Base-by-base conservation (phyloP, 2,113 vertebrate species). In the Blennius ocellaris region DNA sequence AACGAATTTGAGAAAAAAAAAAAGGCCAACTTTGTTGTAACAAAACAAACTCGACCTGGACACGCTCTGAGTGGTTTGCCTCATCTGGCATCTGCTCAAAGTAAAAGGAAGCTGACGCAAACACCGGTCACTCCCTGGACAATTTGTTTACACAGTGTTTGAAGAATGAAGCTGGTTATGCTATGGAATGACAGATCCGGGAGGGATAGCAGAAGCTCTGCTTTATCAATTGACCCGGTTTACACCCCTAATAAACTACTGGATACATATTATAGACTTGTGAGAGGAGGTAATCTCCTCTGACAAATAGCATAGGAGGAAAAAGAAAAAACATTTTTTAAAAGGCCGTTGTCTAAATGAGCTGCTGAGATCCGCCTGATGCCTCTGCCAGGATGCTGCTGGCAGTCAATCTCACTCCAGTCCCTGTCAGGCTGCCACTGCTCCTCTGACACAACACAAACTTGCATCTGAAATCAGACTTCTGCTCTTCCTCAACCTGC, bases 31-130 rank as follows among this genome's bases (percentile, higher is more conserved):
- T 62, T 40, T 57, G 17, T 64, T 55, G 59, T 7, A 50, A 58
- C 45, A 15, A 9, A 30, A 30, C 21, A 30, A 30, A 30, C 21
- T 2, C 2, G 21, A 30, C 2, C 21, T 30, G 21, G 21, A 30
- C 21, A 30, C 21, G 21, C 4, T 30, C 21, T 30, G 8, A 11
- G 21, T 54, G 45, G 44, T 50, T 63, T 48, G 65, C 39, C 45
- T 59, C 0, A 2, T 59, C 37, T 56, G 62, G 54, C 75, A 80
- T 73, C 58, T 68, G 61, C 36, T 78, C 43, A 37, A 48, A 45
- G 57, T 72, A 54, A 68, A 41, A 80, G 66, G 67, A 70, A 10
- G 44, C 58, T 74, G 67, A 76, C 53, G 43, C 51, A 71, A 17
- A 67, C 12, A 5, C 56, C 17, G 63, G 56, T 67, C 60, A 61